phyloP scores from a whole-genome alignment of 2,797 vertebrate species.

The Bradypodion pumilum region DNA sequence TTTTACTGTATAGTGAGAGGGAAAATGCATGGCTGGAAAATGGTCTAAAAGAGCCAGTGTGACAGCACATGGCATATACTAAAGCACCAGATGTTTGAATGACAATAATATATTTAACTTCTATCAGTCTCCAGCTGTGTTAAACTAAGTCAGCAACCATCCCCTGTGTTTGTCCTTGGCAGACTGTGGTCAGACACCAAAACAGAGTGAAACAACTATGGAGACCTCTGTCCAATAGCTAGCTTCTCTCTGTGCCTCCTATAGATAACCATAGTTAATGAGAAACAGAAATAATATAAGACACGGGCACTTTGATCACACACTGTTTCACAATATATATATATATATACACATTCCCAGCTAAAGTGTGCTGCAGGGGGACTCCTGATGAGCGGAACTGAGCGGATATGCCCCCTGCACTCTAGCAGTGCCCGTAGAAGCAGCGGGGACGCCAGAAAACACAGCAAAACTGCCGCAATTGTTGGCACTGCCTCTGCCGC shows the following conservation, averaged over 20 bases:
- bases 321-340: too few relatives aligned
- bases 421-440: too few relatives aligned
- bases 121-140: slow-evolving; percentile 51
- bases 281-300: slow-evolving; percentile 8
- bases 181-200: slow-evolving; percentile 49
- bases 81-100: slow-evolving; percentile 42
- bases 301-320: too few relatives aligned
- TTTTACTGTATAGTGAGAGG: too few relatives aligned
- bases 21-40: too few relatives aligned
- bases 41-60: slow-evolving; percentile 19
- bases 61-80: slow-evolving; percentile 8
- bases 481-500: too few relatives aligned
- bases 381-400: too few relatives aligned
- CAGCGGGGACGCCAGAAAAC: too few relatives aligned
- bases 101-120: slow-evolving; percentile 39
- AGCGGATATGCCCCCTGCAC: too few relatives aligned
- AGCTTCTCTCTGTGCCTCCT: slow-evolving; percentile 47
- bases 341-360: too few relatives aligned
- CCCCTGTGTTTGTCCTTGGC: slow-evolving; percentile 36
- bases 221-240: slow-evolving; percentile 30
- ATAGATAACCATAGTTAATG: neutral
- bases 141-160: slow-evolving; percentile 51
- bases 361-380: too few relatives aligned
- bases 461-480: too few relatives aligned
- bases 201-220: slow-evolving; percentile 52